Conservation (phyloP, 2,888 invertebrate species). For the Phorcus lineatus region DNA sequence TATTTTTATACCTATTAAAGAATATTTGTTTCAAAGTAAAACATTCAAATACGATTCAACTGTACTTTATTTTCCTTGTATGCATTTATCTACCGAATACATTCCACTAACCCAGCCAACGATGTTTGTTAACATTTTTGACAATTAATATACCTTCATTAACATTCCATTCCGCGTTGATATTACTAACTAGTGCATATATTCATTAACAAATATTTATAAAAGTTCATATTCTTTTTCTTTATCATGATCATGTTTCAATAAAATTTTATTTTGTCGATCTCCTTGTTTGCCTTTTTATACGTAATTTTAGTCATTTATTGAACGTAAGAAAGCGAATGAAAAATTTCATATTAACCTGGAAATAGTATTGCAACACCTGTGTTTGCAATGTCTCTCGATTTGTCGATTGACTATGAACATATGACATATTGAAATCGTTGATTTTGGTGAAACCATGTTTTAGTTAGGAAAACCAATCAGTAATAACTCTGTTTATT, state of each 20-base stretch:
- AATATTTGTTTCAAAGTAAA: too few species aligned
- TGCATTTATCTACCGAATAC: background rate
- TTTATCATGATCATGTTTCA: background rate
- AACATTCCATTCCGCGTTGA: background rate
- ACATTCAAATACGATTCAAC: too few species aligned
- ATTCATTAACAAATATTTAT: background rate
- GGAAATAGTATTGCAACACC: too few species aligned
- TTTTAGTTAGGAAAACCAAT: too few species aligned
- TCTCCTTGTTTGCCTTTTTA: background rate
- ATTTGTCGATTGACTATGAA: too few species aligned
- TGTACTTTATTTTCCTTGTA: too few species aligned
- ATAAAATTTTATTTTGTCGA: slow-evolving; percentile 1
- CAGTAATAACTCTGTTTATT: too few species aligned
- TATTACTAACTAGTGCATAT: background rate
- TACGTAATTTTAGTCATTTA: background rate
- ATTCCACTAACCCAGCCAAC: background rate
- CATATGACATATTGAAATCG: too few species aligned
- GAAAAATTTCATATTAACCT: background rate
- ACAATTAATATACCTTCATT: background rate
- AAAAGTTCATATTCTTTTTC: background rate
- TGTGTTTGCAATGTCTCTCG: too few species aligned
- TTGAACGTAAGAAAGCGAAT: background rate
- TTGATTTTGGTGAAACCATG: too few species aligned
- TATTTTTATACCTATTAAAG: too few species aligned
- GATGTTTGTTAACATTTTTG: background rate